Conservation (phyloP, 2,113 vertebrate genomes). For the Pteruthius melanotis region DNA sequence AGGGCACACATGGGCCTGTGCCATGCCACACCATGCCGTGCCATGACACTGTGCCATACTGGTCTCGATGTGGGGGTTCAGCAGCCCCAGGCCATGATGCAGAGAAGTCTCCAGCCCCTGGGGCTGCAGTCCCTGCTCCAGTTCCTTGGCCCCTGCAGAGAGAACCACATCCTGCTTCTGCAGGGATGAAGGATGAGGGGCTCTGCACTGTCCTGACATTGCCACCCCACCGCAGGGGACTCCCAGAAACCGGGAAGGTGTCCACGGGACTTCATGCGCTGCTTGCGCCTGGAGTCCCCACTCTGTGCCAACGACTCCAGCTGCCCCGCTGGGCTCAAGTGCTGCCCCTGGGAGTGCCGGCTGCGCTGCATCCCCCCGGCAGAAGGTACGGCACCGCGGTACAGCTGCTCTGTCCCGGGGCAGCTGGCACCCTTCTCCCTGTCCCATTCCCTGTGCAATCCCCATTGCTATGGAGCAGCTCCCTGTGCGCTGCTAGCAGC, state of each 20-base stretch:
- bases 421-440: not conserved
- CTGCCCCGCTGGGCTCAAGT: not conserved
- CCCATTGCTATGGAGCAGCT: not conserved
- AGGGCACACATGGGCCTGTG: not conserved
- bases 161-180: not conserved
- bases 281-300: not conserved
- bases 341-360: not conserved
- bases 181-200: not conserved
- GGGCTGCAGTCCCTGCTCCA: not conserved
- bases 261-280: not conserved
- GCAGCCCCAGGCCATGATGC: not conserved
- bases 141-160: not conserved
- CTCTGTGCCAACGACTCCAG: not conserved
- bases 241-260: not conserved
- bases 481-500: not conserved
- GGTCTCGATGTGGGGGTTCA: accelerated
- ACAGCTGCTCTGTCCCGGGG: not conserved
- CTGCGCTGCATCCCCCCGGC: not conserved
- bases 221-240: not conserved
- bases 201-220: not conserved
- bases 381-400: not conserved
- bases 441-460: not conserved
- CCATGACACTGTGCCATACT: not conserved
- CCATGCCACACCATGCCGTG: accelerated
- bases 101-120: not conserved